These are phyloP conservation scores for Tarsius wallacei DNA, from an alignment of 2,797 vertebrate species.

Conservation along the genomic window DNA sequence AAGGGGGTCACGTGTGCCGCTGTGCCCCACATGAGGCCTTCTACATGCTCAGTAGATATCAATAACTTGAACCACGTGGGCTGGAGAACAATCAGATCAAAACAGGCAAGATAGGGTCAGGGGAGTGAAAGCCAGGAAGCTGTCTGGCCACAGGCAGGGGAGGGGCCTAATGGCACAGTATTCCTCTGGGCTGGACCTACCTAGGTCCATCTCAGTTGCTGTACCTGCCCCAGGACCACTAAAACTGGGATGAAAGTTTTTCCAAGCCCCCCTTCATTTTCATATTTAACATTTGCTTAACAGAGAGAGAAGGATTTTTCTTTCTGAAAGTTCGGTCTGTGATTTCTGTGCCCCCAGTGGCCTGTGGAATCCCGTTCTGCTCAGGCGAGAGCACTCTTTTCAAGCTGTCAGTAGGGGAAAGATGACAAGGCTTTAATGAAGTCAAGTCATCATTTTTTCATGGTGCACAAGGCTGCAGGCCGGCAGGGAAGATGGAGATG, in stretches of 20 bases:
- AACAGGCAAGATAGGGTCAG: neutral
- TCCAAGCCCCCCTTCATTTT: neutral
- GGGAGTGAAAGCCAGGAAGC: neutral
- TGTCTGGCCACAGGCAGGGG: neutral
- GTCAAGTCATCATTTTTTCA: conserved; percentile 84
- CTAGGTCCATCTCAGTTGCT: neutral
- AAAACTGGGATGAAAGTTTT: neutral
- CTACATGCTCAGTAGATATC: neutral
- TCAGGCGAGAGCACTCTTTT: conserved; percentile 60
- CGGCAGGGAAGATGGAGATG: neutral
- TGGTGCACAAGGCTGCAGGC: conserved; percentile 4
- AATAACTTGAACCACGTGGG: neutral
- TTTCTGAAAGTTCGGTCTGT: conserved; percentile 64
- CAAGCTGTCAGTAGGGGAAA: conserved; percentile 69
- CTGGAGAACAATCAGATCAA: neutral
- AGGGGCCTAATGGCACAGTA: neutral
- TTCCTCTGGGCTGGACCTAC: neutral
- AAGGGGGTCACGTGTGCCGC: neutral
- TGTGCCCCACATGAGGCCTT: neutral
- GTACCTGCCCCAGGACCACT: neutral
- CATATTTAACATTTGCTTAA: conserved; percentile 59
- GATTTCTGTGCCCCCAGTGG: conserved; percentile 54
- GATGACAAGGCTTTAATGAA: conserved; percentile 84
- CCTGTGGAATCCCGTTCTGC: conserved; percentile 65
- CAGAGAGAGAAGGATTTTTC: conserved; percentile 26